phyloP scores from a whole-genome alignment of 1,140 invertebrate species.

The Thrips palmi region DNA sequence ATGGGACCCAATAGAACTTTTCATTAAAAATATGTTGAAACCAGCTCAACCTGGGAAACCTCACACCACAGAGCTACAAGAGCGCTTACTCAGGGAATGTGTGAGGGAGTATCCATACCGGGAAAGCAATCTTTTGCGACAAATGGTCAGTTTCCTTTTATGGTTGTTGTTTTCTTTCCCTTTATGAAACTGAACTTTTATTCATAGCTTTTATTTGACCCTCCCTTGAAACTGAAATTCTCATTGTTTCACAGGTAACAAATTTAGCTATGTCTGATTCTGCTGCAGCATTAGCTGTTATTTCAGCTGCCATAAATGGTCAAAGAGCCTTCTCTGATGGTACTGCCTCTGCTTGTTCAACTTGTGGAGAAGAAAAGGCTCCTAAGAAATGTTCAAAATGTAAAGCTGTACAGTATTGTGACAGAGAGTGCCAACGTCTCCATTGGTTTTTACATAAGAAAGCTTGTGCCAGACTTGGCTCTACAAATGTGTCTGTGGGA shows the following conservation, averaged over 20 bases:
- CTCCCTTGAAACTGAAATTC: too few species aligned
- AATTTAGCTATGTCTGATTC: conserved; percentile 46
- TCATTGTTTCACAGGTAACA: too few species aligned
- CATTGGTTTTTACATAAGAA: conserved; percentile 97
- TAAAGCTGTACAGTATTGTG: conserved; percentile 85
- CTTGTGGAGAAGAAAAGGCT: conserved; percentile 77
- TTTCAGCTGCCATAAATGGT: conserved; percentile 78
- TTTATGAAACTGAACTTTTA: too few species aligned
- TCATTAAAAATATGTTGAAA: conserved; percentile 37
- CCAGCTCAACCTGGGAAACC: conserved; percentile 52
- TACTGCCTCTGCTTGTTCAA: conserved; percentile 51
- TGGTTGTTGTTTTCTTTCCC: too few species aligned
- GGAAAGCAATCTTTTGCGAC: conserved; percentile 69
- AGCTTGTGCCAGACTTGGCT: too few species aligned
- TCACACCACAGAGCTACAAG: conserved; percentile 67
- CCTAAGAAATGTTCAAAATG: conserved; percentile 90
- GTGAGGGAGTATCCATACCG: conserved; percentile 74
- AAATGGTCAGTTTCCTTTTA: too few species aligned
- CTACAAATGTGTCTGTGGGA: too few species aligned
- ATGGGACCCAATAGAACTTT: conserved; percentile 17
- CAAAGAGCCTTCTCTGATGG: conserved; percentile 48
- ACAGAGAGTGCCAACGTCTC: conserved; percentile 79
- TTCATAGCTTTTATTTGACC: too few species aligned
- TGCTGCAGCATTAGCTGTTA: conserved; percentile 45
- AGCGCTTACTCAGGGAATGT: conserved; percentile 62